phyloP scores from a whole-genome alignment of 1,140 invertebrate species.

The Musca domestica region DNA sequence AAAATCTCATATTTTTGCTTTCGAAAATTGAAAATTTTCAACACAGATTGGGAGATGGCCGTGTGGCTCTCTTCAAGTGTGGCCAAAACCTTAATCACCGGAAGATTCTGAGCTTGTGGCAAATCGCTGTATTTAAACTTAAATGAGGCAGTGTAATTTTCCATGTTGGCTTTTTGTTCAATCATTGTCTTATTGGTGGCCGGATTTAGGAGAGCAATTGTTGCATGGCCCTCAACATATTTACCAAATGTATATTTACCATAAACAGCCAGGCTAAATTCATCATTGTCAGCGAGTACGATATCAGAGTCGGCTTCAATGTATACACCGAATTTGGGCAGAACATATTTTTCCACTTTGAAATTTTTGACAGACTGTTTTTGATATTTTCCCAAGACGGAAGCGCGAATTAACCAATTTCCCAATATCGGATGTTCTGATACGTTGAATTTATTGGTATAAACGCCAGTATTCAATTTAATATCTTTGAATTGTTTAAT shows the following conservation, averaged over 20 bases:
- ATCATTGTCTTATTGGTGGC: not conserved
- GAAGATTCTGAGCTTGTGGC: not conserved
- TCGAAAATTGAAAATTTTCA: constrained; percentile 72
- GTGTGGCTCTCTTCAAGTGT: constrained; percentile 73
- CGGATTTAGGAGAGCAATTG: constrained; percentile 62
- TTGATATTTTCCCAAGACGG: constrained; percentile 26
- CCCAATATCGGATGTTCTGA: constrained; percentile 82
- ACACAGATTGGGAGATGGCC: constrained; percentile 72
- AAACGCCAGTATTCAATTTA: constrained; percentile 71
- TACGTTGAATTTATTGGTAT: constrained; percentile 74
- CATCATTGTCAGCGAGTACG: constrained; percentile 74
- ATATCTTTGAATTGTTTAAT: constrained; percentile 73
- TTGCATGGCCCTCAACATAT: constrained; percentile 73
- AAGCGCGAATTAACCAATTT: constrained; percentile 80
- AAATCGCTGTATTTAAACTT: constrained; percentile 57
- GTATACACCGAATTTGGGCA: constrained; percentile 88
- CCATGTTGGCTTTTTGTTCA: constrained; percentile 68
- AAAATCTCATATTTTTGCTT: constrained; percentile 80
- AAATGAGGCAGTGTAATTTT: constrained; percentile 45
- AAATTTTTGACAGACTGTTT: constrained; percentile 35
- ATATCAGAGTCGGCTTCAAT: constrained; percentile 79
- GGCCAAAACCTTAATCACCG: constrained; percentile 67
- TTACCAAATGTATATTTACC: constrained; percentile 72
- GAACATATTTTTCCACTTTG: constrained; percentile 77
- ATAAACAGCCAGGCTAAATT: constrained; percentile 73